Percentiles rank a stretch among this genome's conserved stretches.
Conservation (phyloP, 2,113 vertebrate species). For the Emberiza fucata region DNA sequence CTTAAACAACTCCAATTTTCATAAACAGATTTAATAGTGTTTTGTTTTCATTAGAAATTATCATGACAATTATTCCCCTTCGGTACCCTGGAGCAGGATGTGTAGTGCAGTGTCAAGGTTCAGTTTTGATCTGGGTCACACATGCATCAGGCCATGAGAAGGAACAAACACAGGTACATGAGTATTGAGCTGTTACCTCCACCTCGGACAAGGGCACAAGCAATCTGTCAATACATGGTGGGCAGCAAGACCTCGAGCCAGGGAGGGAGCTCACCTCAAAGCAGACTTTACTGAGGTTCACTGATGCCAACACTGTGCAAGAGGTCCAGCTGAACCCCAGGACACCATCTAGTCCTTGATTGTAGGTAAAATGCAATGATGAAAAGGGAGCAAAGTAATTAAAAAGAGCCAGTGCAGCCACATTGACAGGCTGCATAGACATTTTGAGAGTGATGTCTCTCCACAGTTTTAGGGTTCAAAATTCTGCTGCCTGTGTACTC, state of each 20-base stretch:
- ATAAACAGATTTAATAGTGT: not conserved
- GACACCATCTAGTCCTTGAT: not conserved
- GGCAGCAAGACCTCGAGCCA: not conserved
- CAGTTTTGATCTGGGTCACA: not conserved
- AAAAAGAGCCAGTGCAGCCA: not conserved
- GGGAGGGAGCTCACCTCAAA: not conserved
- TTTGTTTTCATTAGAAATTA: not conserved
- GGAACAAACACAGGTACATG: not conserved
- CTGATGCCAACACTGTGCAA: not conserved
- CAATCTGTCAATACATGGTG: accelerated
- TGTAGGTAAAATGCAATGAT: not conserved
- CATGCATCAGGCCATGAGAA: not conserved
- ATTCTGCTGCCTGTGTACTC: not conserved
- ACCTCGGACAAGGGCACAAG: not conserved
- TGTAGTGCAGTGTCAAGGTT: not conserved
- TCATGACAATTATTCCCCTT: not conserved
- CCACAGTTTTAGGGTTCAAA: not conserved
- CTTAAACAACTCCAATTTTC: not conserved
- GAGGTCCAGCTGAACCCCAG: not conserved
- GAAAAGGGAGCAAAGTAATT: not conserved
- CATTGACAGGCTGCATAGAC: not conserved
- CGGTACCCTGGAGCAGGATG: not conserved
- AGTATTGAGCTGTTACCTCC: not conserved
- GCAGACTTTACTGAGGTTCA: not conserved
- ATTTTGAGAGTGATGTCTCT: not conserved